Base-by-base conservation (phyloP, 2,797 vertebrate species). In the Loriculus beryllinus region DNA sequence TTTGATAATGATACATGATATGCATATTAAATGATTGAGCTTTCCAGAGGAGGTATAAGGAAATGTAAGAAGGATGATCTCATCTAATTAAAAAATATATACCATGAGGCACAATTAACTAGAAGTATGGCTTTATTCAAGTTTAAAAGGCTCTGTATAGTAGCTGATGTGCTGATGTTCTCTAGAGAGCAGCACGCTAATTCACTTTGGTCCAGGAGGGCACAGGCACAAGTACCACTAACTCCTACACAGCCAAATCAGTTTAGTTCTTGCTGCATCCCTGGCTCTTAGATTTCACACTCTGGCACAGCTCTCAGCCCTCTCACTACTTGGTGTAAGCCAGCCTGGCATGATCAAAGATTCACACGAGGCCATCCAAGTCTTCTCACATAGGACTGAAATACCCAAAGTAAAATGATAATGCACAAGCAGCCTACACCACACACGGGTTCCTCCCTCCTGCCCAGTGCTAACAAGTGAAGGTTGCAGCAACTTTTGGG, bases 401-500 rank as follows among this genome's bases (percentile, higher is more conserved):
- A 81, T 37, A 78, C 7, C 29, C 40, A 13, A 29, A 83, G 64
- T 40, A 33, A 72, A 86, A 40, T 1, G 28, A 6, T 2, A 47
- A 78, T 0, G 1, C 25, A 23, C n/a, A n/a, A 62, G 70, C 91
- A 85, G 35, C 65, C 84, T 43, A 29, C 48, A 82, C 65, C 23
- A 29, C 43, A 23, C 64, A 8, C 0, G 2, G 49, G 77, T 2
- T 83, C 78, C 37, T 40, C 39, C 62, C 65, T 78, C 62, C 89
- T 59, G 72, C 84, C 94, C 86, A 81, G 14, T 4, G 51, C 60
- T 4, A 88, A 52, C 64, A 82, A 93, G 68, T 4, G 33, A 86
- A 72, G 72, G 83, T 42, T 91, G 82, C 79, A 57, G 47, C 26
- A 91, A 78, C 75, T 93, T 87, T 39, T 74, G 79, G 72, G 74